A percentile compares a stretch with the other conserved stretches of the same genome.
phyloP scores from a whole-genome alignment of 2,888 invertebrate genomes.

The Cybosia mesomella region DNA sequence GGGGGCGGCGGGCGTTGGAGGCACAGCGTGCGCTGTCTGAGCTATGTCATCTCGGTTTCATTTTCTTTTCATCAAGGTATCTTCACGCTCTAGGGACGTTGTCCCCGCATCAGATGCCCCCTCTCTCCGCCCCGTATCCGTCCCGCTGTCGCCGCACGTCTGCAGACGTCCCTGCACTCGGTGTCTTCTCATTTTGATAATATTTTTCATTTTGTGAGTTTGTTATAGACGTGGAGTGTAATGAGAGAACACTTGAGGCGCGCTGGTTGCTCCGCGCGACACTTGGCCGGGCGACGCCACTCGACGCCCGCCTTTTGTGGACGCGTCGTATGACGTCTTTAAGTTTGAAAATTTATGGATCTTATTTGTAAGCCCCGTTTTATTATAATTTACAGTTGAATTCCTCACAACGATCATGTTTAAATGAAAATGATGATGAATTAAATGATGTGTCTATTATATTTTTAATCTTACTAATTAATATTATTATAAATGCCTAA shows the following conservation, averaged over 20 bases:
- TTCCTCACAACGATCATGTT: not conserved
- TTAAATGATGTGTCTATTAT: no score
- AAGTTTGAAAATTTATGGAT: conserved; percentile 33
- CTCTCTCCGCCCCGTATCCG: not conserved
- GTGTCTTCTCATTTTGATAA: conserved; percentile 61
- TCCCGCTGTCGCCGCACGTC: conserved; percentile 22
- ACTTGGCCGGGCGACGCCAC: not conserved
- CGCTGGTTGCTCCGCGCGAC: conserved; percentile 9
- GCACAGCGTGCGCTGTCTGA: conserved; percentile 36
- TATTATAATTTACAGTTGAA: conserved; percentile 26
- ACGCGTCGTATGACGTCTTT: conserved; percentile 16
- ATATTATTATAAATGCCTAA: no score
- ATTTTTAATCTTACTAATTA: not conserved
- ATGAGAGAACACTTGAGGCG: conserved; percentile 43
- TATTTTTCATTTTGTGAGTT: conserved; percentile 62
- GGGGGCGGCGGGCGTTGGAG: not conserved
- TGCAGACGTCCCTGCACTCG: conserved; percentile 2
- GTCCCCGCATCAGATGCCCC: conserved; percentile 51
- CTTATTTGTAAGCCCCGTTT: conserved; percentile 30
- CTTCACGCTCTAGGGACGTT: conserved; percentile 71
- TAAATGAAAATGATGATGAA: not conserved
- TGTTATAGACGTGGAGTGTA: conserved; percentile 49
- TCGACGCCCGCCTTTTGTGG: conserved; percentile 9
- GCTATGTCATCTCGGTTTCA: conserved; percentile 66
- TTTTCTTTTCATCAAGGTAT: conserved; percentile 80